Percentiles rank a stretch among this genome's conserved stretches.
Evolutionary conservation across 2,888 invertebrate genomes (phyloP).

Genomic region (Clostera curtula): DNA sequence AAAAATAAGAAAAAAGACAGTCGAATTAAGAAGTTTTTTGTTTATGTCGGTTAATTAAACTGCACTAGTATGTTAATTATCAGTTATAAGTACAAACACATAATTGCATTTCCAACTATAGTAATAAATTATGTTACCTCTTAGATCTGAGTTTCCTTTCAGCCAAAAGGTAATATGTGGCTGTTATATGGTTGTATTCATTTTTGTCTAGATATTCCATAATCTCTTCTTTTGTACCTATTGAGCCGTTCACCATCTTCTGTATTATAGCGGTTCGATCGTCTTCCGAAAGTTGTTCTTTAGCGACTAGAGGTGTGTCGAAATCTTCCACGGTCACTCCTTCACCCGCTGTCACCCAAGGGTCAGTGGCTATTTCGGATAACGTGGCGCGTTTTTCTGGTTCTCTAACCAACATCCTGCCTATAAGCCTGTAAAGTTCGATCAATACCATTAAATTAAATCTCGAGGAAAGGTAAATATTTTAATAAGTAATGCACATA

Average conservation of each 20-base stretch:
- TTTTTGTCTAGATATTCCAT: constrained; percentile 94
- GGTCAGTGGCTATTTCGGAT: constrained; percentile 89
- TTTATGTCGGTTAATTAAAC: no score
- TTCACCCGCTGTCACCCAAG: constrained; percentile 84
- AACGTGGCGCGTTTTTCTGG: constrained; percentile 93
- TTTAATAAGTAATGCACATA: no score
- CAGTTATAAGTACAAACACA: no score
- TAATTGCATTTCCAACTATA: no score
- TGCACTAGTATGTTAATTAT: no score
- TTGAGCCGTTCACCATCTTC: constrained; percentile 96
- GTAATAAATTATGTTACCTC: constrained; percentile 61
- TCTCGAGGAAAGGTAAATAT: no score
- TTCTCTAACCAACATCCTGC: constrained; percentile 93
- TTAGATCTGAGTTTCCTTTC: constrained; percentile 91
- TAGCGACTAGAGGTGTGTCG: constrained; percentile 87
- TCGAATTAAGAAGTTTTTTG: no score
- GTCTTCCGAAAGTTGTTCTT: constrained; percentile 92
- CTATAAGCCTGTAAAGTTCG: constrained; percentile 81
- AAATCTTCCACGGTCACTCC: constrained; percentile 71
- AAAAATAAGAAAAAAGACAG: no score
- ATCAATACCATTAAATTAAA: constrained; percentile 11
- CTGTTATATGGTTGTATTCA: constrained; percentile 98
- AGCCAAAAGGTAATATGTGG: constrained; percentile 97
- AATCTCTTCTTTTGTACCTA: constrained; percentile 96
- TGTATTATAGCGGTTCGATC: constrained; percentile 94